Evolutionary conservation across 2,888 invertebrate species (phyloP), one percentile per base, ranked within the genome.

Genomic region (Alcis repandata): DNA sequence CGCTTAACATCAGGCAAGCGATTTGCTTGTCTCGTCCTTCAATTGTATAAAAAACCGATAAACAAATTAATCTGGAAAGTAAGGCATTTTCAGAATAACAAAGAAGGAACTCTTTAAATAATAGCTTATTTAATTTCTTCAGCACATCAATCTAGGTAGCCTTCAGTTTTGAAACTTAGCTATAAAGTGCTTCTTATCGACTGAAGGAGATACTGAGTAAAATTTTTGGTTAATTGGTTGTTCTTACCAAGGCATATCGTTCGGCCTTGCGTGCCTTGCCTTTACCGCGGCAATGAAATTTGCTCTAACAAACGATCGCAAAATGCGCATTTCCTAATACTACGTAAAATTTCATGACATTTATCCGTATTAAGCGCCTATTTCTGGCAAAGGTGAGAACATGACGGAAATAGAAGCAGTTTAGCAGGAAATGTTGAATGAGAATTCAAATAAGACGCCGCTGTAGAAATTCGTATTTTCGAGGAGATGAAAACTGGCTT

Each of bases 361-460:
- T 32, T 27, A 43, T 10, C 4, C 11, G 6, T 27, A 27, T 6
- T n/a, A 1, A 20, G 17, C 9, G 17, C 13, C 15, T 53, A 36
- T 53, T 59, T 46, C 36, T 38, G 40, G 59, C 27, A 59, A 43
- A 60, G 43, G 45, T 53, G 48, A 49, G 32, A 32, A 32, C n/a
- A 51, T 36, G 51, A 19, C 46, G 54, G 53, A 54, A 48, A 32
- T 17, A 15, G 8, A 20, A 19, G 15, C 27, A 27, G 27, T 17
- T 19, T 13, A n/a, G 2, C 0, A 22, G 13, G 17, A 15, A 2
- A n/a, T n/a, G n/a, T 8, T 51, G 36, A 6, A 36, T 36, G 36
- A n/a, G 13, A 36, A 20, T 51, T 51, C 2, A 36, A 36, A 51
- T 51, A 36, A 20, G 8, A 13, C 19, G 8, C 36, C 10, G 19